Percentiles rank a stretch among this genome's conserved stretches.
Evolutionary conservation across 2,113 vertebrate species (phyloP).

Genomic region (Callorhinus ursinus): DNA sequence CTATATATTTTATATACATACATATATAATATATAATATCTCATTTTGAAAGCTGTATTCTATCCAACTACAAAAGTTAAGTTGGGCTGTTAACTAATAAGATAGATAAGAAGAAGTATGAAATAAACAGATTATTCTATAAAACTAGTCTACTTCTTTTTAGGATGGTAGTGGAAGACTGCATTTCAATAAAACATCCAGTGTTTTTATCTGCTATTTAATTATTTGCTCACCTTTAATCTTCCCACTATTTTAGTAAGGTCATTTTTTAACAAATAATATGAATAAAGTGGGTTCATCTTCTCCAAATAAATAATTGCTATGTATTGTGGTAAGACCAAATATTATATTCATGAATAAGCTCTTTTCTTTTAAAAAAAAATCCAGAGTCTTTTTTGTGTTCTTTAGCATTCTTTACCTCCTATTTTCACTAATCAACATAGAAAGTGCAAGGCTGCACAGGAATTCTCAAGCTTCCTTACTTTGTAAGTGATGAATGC

Average conservation of each 20-base stretch:
- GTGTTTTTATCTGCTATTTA: neutral
- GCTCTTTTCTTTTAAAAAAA: neutral
- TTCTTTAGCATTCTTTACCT: neutral
- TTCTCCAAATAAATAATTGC: neutral
- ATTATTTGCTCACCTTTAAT: neutral
- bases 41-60: neutral
- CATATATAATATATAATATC: neutral
- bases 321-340: neutral
- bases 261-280: neutral
- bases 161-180: neutral
- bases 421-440: neutral
- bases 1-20: neutral
- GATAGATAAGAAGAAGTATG: neutral
- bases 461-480: neutral
- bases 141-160: neutral
- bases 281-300: neutral
- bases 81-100: neutral
- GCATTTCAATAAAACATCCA: neutral
- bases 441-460: neutral
- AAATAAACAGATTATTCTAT: neutral
- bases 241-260: neutral
- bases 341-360: neutral
- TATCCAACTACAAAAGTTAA: neutral
- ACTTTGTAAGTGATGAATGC: neutral
- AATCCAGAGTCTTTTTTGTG: neutral